Evolutionary conservation across 2,797 vertebrate genomes (phyloP).

Genomic region (Siniperca scherzeri): DNA sequence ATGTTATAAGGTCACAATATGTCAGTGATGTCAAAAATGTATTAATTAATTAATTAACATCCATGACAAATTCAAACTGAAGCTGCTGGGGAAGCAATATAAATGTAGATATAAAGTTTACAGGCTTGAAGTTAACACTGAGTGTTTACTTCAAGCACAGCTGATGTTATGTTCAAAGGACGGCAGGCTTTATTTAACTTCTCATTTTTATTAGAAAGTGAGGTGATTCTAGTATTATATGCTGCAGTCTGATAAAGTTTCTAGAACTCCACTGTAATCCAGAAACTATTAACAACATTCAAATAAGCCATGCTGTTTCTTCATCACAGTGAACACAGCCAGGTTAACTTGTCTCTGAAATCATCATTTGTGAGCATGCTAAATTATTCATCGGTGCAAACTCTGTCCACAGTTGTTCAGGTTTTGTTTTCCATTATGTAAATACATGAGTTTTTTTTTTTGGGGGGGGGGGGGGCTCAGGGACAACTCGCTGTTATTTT

Average conservation of each 20-base stretch:
- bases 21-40: neutral
- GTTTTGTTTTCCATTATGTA: slow-evolving; percentile 28
- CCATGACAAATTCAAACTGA: no score
- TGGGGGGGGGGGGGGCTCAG: neutral
- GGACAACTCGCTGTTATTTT: neutral
- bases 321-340: neutral
- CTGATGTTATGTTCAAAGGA: neutral
- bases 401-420: neutral
- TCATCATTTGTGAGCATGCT: neutral
- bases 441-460: neutral
- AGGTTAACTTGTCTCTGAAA: neutral
- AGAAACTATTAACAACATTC: neutral
- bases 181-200: neutral
- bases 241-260: neutral
- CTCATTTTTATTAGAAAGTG: neutral
- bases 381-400: neutral
- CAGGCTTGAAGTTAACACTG: neutral
- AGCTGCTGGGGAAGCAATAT: neutral
- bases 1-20: neutral
- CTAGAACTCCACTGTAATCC: neutral
- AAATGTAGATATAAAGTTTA: neutral
- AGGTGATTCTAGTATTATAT: neutral
- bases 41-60: no score
- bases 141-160: neutral
- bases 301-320: neutral